Conservation (phyloP, 2,888 invertebrate species). For the Dasypogon diadema region DNA sequence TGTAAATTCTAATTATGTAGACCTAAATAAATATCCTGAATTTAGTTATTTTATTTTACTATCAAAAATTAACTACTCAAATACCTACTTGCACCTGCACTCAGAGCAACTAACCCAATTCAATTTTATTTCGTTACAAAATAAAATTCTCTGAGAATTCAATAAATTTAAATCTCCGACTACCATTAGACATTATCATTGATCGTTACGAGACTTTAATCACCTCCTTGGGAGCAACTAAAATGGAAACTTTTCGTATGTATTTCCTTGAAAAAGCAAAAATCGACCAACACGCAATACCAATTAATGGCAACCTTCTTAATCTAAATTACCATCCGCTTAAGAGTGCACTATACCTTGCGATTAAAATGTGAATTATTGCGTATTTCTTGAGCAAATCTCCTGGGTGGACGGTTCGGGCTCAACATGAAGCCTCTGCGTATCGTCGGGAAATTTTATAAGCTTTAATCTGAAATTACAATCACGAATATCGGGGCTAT, state of each 20-base stretch:
- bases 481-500: constrained; percentile 52
- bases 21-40: too few species aligned
- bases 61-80: neutral
- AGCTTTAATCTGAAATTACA: constrained; percentile 54
- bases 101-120: neutral
- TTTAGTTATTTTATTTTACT: too few species aligned
- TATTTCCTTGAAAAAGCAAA: constrained; percentile 43
- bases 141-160: constrained; percentile 22
- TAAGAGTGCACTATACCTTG: constrained; percentile 55
- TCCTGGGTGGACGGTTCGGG: constrained; percentile 44
- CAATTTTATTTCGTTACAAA: neutral
- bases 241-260: constrained; percentile 45
- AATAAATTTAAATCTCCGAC: constrained; percentile 44
- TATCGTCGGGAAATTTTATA: constrained; percentile 47
- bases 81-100: neutral
- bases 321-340: constrained; percentile 56
- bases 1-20: too few species aligned
- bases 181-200: constrained; percentile 51
- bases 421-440: constrained; percentile 52
- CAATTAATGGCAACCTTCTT: constrained; percentile 54
- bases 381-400: constrained; percentile 54
- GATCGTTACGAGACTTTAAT: constrained; percentile 52
- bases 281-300: constrained; percentile 54
- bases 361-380: constrained; percentile 57
- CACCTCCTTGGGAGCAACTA: constrained; percentile 36